Evolutionary conservation across 2,113 vertebrate genomes (phyloP), one percentile per base, ranked within the genome.

Genomic region (Asarcornis scutulata): DNA sequence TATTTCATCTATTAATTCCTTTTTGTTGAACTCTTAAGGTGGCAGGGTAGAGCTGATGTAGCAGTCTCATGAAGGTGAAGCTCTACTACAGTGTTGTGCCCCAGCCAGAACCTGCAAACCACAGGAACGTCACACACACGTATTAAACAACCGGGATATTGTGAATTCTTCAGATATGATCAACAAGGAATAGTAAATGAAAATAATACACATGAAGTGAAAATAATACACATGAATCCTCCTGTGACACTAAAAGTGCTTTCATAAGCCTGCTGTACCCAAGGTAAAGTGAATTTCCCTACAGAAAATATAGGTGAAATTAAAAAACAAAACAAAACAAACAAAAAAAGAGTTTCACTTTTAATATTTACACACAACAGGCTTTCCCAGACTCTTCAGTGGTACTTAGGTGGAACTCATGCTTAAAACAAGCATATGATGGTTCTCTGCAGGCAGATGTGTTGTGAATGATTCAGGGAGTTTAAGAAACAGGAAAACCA

Each of bases 91-190:
- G 1, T 11, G 21, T n/a, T 46, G 11, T 31, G 40, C 8, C 22
- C 13, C 44, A 50, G 22, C 3, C 59, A 56, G 77, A 80, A 44
- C 3, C 67, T 38, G 34, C 29, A 29, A 91, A 64, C 15, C 29
- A 38, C 13, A 4, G 2, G 34, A 27, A 20, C 59, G 38, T 48
- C 34, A 17, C 0, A 6, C 29, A 4, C 0, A 52, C 17, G 5
- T 67, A 18, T 48, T 38, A 38, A 68, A 13, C 16, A 68, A 16
- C 36, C 40, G 25, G 2, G 32, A 52, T 59, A 59, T 74, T 78
- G 69, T 22, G 1, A 11, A 69, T 27, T 26, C 5, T 13, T 55
- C n/a, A 63, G 31, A 29, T 63, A 84, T 4, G 2, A 82, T 36
- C 7, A 17, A 23, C 8, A 32, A 66, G 3, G 13, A 44, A 18